Conservation (phyloP, 2,113 vertebrate species). For the Poecile atricapillus region DNA sequence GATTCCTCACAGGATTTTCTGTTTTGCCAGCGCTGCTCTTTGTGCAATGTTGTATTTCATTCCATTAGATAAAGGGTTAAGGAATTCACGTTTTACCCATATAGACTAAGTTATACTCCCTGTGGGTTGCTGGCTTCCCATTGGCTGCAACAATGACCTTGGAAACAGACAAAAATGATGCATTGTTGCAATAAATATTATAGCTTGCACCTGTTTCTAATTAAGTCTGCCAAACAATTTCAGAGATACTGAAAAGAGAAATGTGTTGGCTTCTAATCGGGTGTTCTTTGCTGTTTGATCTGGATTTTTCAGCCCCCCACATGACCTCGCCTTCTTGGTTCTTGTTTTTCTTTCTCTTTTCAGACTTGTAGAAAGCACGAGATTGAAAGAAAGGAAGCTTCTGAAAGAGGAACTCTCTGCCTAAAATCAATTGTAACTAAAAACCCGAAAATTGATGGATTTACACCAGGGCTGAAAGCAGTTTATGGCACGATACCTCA, state of each 20-base stretch:
- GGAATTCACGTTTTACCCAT: conserved; percentile 23
- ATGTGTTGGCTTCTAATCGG: conserved; percentile 56
- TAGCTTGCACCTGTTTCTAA: conserved; percentile 67
- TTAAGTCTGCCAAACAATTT: conserved; percentile 62
- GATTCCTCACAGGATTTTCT: conserved; percentile 32
- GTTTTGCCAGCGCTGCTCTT: neutral
- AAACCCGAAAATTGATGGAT: neutral
- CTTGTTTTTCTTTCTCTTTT: conserved; percentile 26
- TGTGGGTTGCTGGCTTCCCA: conserved; percentile 47
- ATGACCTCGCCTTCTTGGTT: neutral
- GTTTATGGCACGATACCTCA: neutral
- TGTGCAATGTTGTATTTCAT: conserved; percentile 10
- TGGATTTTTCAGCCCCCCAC: conserved; percentile 9
- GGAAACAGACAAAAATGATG: conserved; percentile 66
- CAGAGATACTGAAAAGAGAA: conserved; percentile 61
- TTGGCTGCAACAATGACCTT: conserved; percentile 58
- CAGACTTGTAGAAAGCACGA: neutral
- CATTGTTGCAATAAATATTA: conserved; percentile 68
- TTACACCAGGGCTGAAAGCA: neutral
- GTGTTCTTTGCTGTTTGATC: conserved; percentile 51
- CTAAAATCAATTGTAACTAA: neutral
- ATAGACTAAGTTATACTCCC: conserved; percentile 54
- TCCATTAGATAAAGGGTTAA: conserved; percentile 60
- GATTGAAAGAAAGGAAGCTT: conserved; percentile 11
- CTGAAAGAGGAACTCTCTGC: neutral